These are phyloP conservation scores for Tetrax tetrax DNA, from an alignment of 2,113 vertebrate species.

Conservation along the genomic window DNA sequence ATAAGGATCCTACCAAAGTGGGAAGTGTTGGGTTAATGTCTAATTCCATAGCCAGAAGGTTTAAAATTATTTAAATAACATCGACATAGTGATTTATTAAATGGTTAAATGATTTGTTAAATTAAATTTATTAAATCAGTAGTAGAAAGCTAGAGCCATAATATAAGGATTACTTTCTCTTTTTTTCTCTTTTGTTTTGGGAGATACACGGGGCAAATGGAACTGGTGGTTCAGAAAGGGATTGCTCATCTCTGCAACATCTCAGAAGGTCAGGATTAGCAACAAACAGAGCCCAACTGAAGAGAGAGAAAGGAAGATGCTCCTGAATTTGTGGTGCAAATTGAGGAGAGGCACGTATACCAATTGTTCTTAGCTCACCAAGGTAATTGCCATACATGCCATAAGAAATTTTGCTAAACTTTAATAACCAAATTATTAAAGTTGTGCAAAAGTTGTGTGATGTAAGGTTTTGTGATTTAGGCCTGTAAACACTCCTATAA, in stretches of 20 bases:
- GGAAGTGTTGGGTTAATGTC: neutral
- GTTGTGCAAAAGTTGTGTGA: neutral
- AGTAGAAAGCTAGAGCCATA: neutral
- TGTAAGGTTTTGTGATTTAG: neutral
- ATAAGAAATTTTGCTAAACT: neutral
- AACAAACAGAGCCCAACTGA: neutral
- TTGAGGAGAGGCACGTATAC: neutral
- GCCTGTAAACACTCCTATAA: neutral
- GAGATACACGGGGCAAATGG: neutral
- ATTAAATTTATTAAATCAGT: neutral
- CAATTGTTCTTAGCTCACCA: neutral
- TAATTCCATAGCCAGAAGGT: neutral
- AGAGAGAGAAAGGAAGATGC: neutral
- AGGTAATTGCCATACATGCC: neutral
- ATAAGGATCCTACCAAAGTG: neutral
- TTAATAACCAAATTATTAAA: neutral
- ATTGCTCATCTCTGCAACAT: neutral
- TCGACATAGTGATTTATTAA: neutral
- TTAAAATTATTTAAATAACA: neutral
- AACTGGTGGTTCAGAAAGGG: neutral
- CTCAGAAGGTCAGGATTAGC: neutral
- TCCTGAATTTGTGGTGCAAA: neutral
- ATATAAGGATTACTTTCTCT: neutral
- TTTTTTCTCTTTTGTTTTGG: neutral
- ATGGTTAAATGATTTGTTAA: neutral